A percentile compares a stretch with the other conserved stretches of the same genome.
Evolutionary conservation across 2,113 vertebrate species (phyloP).

Genomic region (Ardeotis arabs): DNA sequence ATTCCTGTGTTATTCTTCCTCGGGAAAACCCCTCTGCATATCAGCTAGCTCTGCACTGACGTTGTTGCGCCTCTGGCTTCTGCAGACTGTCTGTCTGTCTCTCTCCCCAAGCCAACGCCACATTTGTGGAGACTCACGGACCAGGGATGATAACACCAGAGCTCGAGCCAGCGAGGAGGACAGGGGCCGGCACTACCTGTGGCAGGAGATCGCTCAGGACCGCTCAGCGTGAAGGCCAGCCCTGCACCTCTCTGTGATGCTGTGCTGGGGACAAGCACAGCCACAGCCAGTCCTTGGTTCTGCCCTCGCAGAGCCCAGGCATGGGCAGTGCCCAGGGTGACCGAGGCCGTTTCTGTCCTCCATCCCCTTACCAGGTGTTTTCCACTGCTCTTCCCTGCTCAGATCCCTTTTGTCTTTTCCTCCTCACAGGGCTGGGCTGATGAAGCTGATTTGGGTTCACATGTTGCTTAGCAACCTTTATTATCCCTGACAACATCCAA

Average conservation of each 20-base stretch:
- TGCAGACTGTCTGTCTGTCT: background rate
- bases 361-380: background rate
- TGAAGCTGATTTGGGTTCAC: background rate
- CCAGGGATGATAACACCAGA: background rate
- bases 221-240: background rate
- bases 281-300: background rate
- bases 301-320: background rate
- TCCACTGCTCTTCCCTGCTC: background rate
- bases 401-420: background rate
- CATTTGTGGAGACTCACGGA: rapidly evolving
- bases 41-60: background rate
- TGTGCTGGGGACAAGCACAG: background rate
- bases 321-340: background rate
- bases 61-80: background rate
- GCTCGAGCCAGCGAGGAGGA: rapidly evolving
- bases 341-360: background rate
- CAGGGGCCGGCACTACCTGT: background rate
- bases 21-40: background rate
- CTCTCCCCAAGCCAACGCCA: background rate
- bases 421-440: background rate
- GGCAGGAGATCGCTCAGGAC: background rate
- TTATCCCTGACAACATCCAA: background rate
- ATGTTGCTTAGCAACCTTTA: slow-evolving; percentile 44
- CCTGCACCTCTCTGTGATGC: background rate
- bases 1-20: background rate